Conservation (phyloP, 1,140 invertebrate genomes). For the Hetaerina americana region DNA sequence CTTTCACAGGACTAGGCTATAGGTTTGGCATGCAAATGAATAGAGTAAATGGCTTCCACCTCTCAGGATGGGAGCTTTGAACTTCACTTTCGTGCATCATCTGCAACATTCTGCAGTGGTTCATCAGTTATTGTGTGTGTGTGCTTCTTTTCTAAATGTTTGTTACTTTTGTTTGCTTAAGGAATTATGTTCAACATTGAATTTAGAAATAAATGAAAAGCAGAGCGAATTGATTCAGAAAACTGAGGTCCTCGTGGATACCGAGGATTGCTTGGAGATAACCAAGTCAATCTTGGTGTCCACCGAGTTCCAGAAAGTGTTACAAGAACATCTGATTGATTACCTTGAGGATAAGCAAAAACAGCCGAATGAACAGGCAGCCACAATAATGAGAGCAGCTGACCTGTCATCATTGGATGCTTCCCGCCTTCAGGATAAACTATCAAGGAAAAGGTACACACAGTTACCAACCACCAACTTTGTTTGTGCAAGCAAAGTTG, state of each 20-base stretch:
- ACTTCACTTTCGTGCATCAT: too few relatives aligned
- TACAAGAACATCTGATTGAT: slow-evolving; percentile 45
- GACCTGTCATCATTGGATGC: slow-evolving; percentile 48
- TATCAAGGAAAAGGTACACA: neutral
- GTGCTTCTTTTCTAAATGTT: too few relatives aligned
- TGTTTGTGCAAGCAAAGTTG: too few relatives aligned
- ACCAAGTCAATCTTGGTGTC: slow-evolving; percentile 30
- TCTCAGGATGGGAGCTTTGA: too few relatives aligned
- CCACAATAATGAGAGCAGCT: slow-evolving; percentile 46
- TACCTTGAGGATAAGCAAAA: slow-evolving; percentile 52
- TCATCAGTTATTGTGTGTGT: too few relatives aligned
- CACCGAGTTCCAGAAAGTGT: slow-evolving; percentile 26
- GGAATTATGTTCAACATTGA: too few relatives aligned
- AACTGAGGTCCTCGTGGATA: slow-evolving; percentile 35
- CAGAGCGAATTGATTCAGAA: slow-evolving; percentile 9
- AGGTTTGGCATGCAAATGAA: too few relatives aligned
- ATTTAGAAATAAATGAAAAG: slow-evolving; percentile 29
- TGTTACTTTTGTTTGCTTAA: too few relatives aligned
- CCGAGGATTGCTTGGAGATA: slow-evolving; percentile 35
- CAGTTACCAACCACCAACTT: too few relatives aligned
- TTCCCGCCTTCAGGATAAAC: slow-evolving; percentile 39
- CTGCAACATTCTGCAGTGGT: too few relatives aligned
- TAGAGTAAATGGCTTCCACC: too few relatives aligned
- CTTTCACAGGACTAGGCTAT: too few relatives aligned
- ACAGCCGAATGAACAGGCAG: slow-evolving; percentile 43